Evolutionary conservation across 2,888 invertebrate species (phyloP), one percentile per base, ranked within the genome.

Genomic region (Tupiocoris notatus): DNA sequence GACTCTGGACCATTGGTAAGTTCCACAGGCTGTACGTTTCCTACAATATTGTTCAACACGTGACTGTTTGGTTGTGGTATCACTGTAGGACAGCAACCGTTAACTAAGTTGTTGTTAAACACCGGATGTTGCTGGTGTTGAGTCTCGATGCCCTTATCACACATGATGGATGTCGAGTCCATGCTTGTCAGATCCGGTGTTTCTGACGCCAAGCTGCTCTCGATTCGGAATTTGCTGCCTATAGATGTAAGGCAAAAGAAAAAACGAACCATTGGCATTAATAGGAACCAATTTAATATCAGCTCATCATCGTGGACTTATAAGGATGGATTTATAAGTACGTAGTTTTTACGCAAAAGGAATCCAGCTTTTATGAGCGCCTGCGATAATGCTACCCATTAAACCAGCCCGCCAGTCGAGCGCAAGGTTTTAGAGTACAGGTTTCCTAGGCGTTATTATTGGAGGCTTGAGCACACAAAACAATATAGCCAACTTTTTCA

Each of bases 1-100:
- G 81, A 81, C 79, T 82, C 81, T 20, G 81, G 81, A 20, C 81
- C 81, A 17, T 59, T 18, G 3, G 73, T 24, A 1, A 63, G 39
- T n/a, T 73, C 73, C 39, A 39, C 39, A 9, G 73, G 16, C 62
- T 62, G 58, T 81, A 81, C 39, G 80, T 75, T 39, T 39, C 39
- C 24, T 39, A 3, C 39, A 3, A 3, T 12, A 12, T 7, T 39
- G 18, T 20, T n/a, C 63, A 74, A 3, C 63, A 54, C 6, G 24
- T 70, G 20, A 16, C 61, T 63, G 59, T 56, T 20, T 16, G 16
- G 20, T 39, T 39, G 39, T 3, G 39, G 39, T 12, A 39, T 12
- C 39, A 39, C 39, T 12, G 39, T 39, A 3, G 39, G 39, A 39
- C 39, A 39, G 12, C 39, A 39, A 12, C 39, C 39, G 39, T 39